Base-by-base conservation (phyloP, 1,140 invertebrate species). In the Calliphora vicina region DNA sequence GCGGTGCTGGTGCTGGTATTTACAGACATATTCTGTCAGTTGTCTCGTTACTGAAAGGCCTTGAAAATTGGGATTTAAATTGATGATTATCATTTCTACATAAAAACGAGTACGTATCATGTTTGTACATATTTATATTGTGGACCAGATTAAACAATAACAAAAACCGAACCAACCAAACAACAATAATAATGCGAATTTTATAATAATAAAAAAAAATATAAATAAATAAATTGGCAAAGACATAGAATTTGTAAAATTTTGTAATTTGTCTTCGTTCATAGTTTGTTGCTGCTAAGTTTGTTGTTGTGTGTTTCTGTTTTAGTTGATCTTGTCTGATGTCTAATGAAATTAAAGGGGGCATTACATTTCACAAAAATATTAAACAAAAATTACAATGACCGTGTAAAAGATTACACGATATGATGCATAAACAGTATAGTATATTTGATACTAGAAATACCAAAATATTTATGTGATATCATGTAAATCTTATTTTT, bases 371-470 rank as follows among this genome's bases (percentile, higher is more conserved):
- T 78, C n/a, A 78, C n/a, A 78, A 35, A 35, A 76, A 42, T n/a
- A 76, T n/a, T 35, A 42, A n/a, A 72, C 20, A 25, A 72, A 17
- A 50, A 17, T 50, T 50, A 50, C 45, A 78, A 78, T 78, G 74
- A 78, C 74, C 74, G 74, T 78, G 74, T 78, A 78, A 78, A 50
- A 78, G 72, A 74, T 74, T 74, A 74, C 72, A 74, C 4, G 45
- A 50, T 50, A 50, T 50, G 12, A n/a, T 50, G 12, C 13, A 50
- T 50, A 15, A 50, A n/a, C 15, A n/a, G n/a, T n/a, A n/a, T n/a
- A n/a, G n/a, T n/a, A n/a, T n/a, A n/a, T n/a, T n/a, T n/a, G n/a
- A n/a, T n/a, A n/a, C n/a, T n/a, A n/a, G n/a, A n/a, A n/a, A 50
- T 50, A n/a, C 4, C 2, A 3, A 35, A 8, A 35, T 35, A 35